phyloP scores from a whole-genome alignment of 2,888 invertebrate genomes.

The Aphidius colemani region DNA sequence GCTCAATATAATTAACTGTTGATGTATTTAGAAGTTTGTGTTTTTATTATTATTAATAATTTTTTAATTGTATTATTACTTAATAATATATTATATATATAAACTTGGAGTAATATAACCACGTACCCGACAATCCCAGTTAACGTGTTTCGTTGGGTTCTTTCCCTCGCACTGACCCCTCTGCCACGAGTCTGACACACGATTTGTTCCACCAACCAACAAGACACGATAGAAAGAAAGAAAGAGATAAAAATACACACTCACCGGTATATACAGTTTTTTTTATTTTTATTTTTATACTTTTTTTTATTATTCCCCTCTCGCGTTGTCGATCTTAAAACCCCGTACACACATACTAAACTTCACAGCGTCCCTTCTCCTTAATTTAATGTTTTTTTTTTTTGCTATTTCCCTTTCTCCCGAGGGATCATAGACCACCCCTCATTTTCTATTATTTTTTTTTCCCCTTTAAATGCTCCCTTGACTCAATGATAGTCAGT shows the following conservation, averaged over 20 bases:
- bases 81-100: background rate
- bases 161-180: conserved; percentile 57
- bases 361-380: too few relatives aligned
- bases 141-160: conserved; percentile 53
- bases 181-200: conserved; percentile 58
- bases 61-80: too few relatives aligned
- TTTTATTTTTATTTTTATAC: conserved; percentile 14
- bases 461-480: too few relatives aligned
- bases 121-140: conserved; percentile 57
- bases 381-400: too few relatives aligned
- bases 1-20: too few relatives aligned
- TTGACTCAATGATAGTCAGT: too few relatives aligned
- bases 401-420: too few relatives aligned
- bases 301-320: conserved; percentile 15
- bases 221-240: conserved; percentile 4
- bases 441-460: too few relatives aligned
- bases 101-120: conserved; percentile 20
- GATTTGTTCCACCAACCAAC: conserved; percentile 44
- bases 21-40: too few relatives aligned
- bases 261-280: conserved; percentile 23
- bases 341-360: background rate
- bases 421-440: too few relatives aligned
- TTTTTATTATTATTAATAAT: too few relatives aligned
- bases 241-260: conserved; percentile 34
- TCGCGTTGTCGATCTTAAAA: conserved; percentile 9